Conservation (phyloP, 1,140 invertebrate species). For the Parasteatoda tepidariorum region DNA sequence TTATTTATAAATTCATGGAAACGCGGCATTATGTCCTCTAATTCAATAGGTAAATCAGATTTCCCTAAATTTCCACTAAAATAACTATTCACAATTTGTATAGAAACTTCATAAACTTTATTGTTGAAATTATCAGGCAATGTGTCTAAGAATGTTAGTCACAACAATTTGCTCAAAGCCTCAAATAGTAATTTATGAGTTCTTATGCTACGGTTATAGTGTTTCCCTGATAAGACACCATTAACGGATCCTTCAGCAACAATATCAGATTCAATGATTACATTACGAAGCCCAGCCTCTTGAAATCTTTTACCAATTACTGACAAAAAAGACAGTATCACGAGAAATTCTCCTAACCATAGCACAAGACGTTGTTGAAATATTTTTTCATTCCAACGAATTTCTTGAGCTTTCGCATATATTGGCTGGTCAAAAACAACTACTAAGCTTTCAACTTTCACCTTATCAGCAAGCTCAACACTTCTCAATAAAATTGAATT, state of each 20-base stretch:
- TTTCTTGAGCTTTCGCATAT: conserved; percentile 55
- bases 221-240: conserved; percentile 59
- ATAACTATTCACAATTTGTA: background rate
- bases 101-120: background rate
- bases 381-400: conserved; percentile 20
- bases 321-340: conserved; percentile 57
- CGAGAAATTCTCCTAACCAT: conserved; percentile 62
- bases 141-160: conserved; percentile 40
- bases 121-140: background rate
- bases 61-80: background rate
- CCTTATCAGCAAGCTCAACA: background rate
- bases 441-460: background rate
- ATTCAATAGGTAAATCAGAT: background rate
- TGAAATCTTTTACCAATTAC: conserved; percentile 62
- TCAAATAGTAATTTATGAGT: conserved; percentile 62
- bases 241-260: conserved; percentile 62
- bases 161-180: conserved; percentile 49
- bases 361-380: conserved; percentile 47
- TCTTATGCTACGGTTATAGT: conserved; percentile 62
- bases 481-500: conserved; percentile 42
- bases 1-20: background rate
- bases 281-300: conserved; percentile 62
- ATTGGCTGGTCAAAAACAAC: conserved; percentile 52
- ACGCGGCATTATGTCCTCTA: background rate
- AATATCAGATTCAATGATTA: conserved; percentile 62